phyloP scores from a whole-genome alignment of 2,888 invertebrate species.

The Melieria picta region DNA sequence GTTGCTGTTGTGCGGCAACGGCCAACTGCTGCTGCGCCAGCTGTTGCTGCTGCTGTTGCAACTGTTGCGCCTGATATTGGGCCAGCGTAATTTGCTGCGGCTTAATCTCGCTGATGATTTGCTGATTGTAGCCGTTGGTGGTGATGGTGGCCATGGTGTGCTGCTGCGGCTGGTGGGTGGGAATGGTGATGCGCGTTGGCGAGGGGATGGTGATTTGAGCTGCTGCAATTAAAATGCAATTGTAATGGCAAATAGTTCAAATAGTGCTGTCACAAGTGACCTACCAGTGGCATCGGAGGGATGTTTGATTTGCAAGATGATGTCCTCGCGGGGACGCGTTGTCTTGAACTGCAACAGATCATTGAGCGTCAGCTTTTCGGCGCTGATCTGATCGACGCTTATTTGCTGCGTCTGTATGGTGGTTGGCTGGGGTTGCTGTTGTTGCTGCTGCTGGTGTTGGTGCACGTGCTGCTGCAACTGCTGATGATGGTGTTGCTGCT shows the following conservation, averaged over 20 bases:
- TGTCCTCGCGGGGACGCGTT: constrained; percentile 60
- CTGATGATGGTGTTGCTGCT: constrained; percentile 50
- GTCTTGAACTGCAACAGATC: constrained; percentile 63
- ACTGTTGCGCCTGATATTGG: constrained; percentile 62
- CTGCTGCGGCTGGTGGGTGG: constrained; percentile 51
- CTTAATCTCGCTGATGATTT: constrained; percentile 62
- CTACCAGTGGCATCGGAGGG: constrained; percentile 55
- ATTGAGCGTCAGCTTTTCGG: constrained; percentile 62
- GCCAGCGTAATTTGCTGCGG: constrained; percentile 61
- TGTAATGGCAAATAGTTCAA: not conserved
- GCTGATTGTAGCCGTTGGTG: constrained; percentile 60
- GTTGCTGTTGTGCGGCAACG: constrained; percentile 45
- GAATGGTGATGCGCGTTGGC: constrained; percentile 53
- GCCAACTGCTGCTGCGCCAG: constrained; percentile 47
- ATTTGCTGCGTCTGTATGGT: constrained; percentile 58
- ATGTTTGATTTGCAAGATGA: constrained; percentile 63
- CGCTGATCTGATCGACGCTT: constrained; percentile 61
- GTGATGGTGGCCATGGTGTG: constrained; percentile 61
- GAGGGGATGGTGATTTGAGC: constrained; percentile 61
- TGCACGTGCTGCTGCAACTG: constrained; percentile 49
- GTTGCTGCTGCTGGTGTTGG: constrained; percentile 44
- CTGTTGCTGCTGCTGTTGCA: constrained; percentile 49
- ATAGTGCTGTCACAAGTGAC: constrained; percentile 2
- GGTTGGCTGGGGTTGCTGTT: constrained; percentile 47
- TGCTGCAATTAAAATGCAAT: constrained; percentile 42